Evolutionary conservation across 2,888 invertebrate species (phyloP), one percentile per base, ranked within the genome.

Genomic region (Calliopum simillimum): DNA sequence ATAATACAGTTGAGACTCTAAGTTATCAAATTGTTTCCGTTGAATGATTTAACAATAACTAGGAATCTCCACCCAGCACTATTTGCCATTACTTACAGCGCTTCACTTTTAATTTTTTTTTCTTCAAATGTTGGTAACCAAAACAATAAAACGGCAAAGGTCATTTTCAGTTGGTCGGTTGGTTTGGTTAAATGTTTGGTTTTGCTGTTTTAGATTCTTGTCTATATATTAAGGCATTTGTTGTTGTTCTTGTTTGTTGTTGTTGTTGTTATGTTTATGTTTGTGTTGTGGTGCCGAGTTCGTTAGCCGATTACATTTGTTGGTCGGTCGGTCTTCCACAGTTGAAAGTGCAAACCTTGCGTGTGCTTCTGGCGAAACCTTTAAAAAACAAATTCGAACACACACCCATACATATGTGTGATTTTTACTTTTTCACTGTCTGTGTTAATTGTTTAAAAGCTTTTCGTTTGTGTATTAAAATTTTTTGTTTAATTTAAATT

Each of bases 231-330:
- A 12, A 13, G 2, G 19, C 14, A 25, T 33, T 49, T 59, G 58
- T 61, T 41, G 47, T 64, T 63, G n/a, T 59, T 68, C 6, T 16
- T 53, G 16, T 19, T 49, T 47, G 59, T 47, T 44, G 43, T n/a
- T 19, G 55, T 23, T 13, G 13, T 25, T n/a, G 23, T 6, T 44
- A 19, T 21, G 19, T 11, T 64, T 6, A 41, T 14, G 25, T 41
- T 64, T 51, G 16, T 23, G 12, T 16, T 16, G n/a, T n/a, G 51
- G 44, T n/a, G 62, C 3, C 16, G 58, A 23, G 68, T 68, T 61
- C 68, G 53, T 68, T 68, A 55, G 46, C 68, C 62, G 68, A 62
- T 62, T 62, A 62, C 55, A 53, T 44, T 23, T 49, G 56, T 33
- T 23, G 62, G 16, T 21, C 25, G 23, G 33, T 43, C 43, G 41